phyloP scores from a whole-genome alignment of 2,888 invertebrate genomes.

The Cylloceria caligata region DNA sequence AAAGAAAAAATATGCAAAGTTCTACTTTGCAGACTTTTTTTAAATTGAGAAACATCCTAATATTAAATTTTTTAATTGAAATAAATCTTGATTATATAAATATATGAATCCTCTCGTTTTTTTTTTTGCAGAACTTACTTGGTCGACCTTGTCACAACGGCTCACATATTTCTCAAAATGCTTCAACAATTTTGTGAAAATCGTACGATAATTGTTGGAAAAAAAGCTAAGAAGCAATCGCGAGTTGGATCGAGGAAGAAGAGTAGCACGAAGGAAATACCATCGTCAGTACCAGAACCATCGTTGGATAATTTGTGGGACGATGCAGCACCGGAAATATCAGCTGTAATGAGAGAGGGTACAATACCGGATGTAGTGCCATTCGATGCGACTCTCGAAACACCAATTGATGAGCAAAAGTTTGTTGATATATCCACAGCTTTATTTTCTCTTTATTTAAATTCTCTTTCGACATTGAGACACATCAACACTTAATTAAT shows the following conservation, averaged over 20 bases:
- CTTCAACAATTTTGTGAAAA: constrained; percentile 87
- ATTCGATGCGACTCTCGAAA: constrained; percentile 94
- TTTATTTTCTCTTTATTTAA: background rate
- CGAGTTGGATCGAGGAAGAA: constrained; percentile 23
- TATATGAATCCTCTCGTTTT: no score
- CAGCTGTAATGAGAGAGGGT: constrained; percentile 86
- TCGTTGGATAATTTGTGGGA: constrained; percentile 88
- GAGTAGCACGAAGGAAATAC: constrained; percentile 68
- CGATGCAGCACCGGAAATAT: constrained; percentile 87
- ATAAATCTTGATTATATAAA: no score
- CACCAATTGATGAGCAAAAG: constrained; percentile 95
- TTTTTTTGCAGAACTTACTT: constrained; percentile 90
- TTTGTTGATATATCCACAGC: constrained; percentile 81
- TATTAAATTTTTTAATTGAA: no score
- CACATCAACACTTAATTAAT: constrained; percentile 1
- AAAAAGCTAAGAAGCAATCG: constrained; percentile 86
- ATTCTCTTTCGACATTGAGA: constrained; percentile 8
- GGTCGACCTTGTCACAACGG: constrained; percentile 94
- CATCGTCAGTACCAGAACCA: constrained; percentile 72
- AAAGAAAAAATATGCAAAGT: no score
- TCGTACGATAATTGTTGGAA: constrained; percentile 89
- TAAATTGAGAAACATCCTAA: no score
- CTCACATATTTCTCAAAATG: constrained; percentile 96
- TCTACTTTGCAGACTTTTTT: no score
- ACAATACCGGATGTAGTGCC: constrained; percentile 89